Conservation (phyloP, 1,140 invertebrate species). For the Dreissena polymorpha region DNA sequence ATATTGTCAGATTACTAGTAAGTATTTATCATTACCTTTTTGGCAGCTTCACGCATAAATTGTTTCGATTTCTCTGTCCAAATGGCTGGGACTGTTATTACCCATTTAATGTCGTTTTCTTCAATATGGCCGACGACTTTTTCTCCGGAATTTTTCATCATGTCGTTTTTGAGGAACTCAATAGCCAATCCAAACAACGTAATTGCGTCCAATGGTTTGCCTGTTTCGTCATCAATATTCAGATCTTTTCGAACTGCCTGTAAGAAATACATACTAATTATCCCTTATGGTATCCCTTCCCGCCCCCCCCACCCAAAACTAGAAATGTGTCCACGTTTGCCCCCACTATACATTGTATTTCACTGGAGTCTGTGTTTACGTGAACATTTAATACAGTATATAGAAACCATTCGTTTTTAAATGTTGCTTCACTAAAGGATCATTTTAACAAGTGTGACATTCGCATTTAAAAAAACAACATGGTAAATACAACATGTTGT, state of each 20-base stretch:
- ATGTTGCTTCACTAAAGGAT: too few relatives aligned
- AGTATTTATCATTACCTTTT: constrained; percentile 5
- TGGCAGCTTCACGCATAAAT: constrained; percentile 36
- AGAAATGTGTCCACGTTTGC: too few relatives aligned
- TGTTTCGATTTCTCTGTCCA: constrained; percentile 33
- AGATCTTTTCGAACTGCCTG: background rate
- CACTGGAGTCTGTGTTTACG: too few relatives aligned
- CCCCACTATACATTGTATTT: too few relatives aligned
- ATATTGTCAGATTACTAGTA: too few relatives aligned
- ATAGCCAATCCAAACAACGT: constrained; percentile 22
- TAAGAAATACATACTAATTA: background rate
- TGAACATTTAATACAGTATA: too few relatives aligned
- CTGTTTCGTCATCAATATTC: constrained; percentile 20
- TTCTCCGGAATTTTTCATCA: background rate
- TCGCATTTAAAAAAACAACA: too few relatives aligned
- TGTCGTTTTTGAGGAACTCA: constrained; percentile 13
- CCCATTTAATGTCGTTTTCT: constrained; percentile 24
- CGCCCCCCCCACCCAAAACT: too few relatives aligned
- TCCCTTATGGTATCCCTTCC: too few relatives aligned
- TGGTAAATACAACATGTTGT: too few relatives aligned
- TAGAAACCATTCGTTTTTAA: too few relatives aligned
- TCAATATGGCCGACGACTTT: background rate
- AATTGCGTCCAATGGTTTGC: constrained; percentile 11
- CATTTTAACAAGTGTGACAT: too few relatives aligned
- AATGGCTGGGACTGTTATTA: constrained; percentile 37